Base-by-base conservation (phyloP, 2,888 invertebrate species). In the Timandra comae region DNA sequence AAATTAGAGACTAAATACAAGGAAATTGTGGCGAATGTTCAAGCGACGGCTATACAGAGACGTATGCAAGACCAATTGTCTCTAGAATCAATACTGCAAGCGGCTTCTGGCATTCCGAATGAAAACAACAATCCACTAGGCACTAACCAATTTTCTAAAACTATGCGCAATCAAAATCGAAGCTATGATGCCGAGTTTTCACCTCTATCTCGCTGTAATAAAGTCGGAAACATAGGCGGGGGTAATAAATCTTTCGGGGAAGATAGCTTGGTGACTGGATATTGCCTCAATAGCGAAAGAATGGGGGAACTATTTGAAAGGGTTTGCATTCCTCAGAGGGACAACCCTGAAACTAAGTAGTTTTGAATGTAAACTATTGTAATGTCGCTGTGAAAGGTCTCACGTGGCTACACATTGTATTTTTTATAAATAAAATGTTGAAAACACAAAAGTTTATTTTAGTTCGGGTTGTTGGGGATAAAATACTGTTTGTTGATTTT, bases 1-100 rank as follows among this genome's bases (percentile, higher is more conserved):
- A 84, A 80, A 54, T 54, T 85, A 12, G 84, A 85, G 52, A 52
- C 41, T 11, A 82, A 77, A 51, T 85, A 82, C 44, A 82, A 80
- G 50, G 75, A 79, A 9, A 78, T 84, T 6, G 74, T 85, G 9
- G 77, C 75, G 2, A 79, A 70, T 33, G 67, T 84, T 33, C 84
- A 85, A 59, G 66, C 78, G 1, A 79, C 80, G 0, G 78, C 84
- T 2, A 74, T 82, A 41, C 80, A 85, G 45, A 52, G 80, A 28
- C 64, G 78, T 34, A 61, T 78, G 35, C 80, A 81, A 30, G 84
- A 85, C 42, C 82, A 84, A 53, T 62, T 65, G 21, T 64, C 76
- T 1, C 51, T 85, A 7, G 79, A 80, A 47, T 60, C 76, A 1
- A 68, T 84, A 43, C 52, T 84, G 25, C 67, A 79, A 56, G 64